Percentiles rank a stretch among this genome's conserved stretches.
phyloP scores from a whole-genome alignment of 2,888 invertebrate genomes.

The Cynaeus angustus region DNA sequence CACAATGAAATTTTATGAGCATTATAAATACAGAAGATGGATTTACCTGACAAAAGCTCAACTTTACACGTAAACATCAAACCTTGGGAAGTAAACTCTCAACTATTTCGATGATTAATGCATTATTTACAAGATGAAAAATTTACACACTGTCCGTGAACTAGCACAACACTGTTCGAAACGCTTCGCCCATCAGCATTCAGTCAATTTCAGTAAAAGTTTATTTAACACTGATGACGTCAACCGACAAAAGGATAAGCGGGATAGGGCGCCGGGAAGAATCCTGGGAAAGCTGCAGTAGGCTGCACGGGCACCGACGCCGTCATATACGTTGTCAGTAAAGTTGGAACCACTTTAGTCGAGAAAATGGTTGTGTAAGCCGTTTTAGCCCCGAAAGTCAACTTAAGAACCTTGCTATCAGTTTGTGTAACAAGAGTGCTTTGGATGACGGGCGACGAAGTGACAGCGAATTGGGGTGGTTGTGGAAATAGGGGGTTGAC shows the following conservation, averaged over 20 bases:
- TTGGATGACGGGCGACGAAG: conserved; percentile 86
- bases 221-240: conserved; percentile 58
- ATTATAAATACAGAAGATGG: conserved; percentile 22
- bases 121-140: conserved; percentile 39
- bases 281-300: conserved; percentile 82
- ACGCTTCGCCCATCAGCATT: conserved; percentile 1
- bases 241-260: conserved; percentile 86
- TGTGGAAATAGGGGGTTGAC: conserved; percentile 74
- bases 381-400: conserved; percentile 94
- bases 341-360: conserved; percentile 87
- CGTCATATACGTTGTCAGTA: conserved; percentile 88
- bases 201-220: conserved; percentile 35
- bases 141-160: conserved; percentile 32
- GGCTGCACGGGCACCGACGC: conserved; percentile 81
- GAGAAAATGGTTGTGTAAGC: conserved; percentile 90
- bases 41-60: conserved; percentile 1
- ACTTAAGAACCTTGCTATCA: conserved; percentile 86
- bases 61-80: conserved; percentile 6
- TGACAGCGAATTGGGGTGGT: conserved; percentile 81
- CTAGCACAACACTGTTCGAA: conserved; percentile 9
- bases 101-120: conserved; percentile 26
- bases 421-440: conserved; percentile 87
- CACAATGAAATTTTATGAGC: conserved; percentile 1
- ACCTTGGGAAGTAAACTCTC: not conserved
- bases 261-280: conserved; percentile 84